Evolutionary conservation across 2,797 vertebrate genomes (phyloP), one percentile per base, ranked within the genome.

Genomic region (Melanotaenia nigrans): DNA sequence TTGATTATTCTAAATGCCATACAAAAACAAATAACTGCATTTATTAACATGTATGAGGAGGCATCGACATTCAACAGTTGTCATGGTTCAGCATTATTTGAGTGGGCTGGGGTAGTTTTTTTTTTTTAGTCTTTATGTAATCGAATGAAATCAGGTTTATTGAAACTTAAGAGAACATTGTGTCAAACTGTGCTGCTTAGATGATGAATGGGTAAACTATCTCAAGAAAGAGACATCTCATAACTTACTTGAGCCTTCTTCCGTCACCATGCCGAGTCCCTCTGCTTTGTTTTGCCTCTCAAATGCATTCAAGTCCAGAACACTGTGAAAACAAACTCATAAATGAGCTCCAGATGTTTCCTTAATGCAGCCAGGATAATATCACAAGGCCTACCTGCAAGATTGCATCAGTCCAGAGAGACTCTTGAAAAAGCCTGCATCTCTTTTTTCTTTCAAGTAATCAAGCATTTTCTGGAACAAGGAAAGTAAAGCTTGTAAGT

Each of bases 201-300:
- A 63, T 8, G 12, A 53, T 35, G 40, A 55, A 54, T 5, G 1
- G 45, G 47, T 54, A 11, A 33, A 57, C 30, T 25, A 36, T 55
- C 25, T 47, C 45, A n/a, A n/a, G 20, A 47, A 62, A 25, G 32
- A 12, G 4, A 3, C 1, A 16, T 55, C 33, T 30, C 18, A 73
- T 60, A 77, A 97, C 97, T 96, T 95, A 99, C 98, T 93, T 86
- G 98, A 98, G 90, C 98, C 98, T 95, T 99, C 98, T 86, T 99
- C 98, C 85, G 97, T 96, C 87, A 97, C 96, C 98, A 99, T 99
- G 76, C 98, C 98, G 77, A 99, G 96, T 88, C 98, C 97, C 94
- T 99, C 97, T 55, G 98, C 98, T 95, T 99, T 99, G 89, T 99
- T 99, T 91, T 99, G 98, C 82, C 98, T 98, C 91, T 99, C 98